Conservation (phyloP, 1,140 invertebrate genomes). For the Grapholita molesta region DNA sequence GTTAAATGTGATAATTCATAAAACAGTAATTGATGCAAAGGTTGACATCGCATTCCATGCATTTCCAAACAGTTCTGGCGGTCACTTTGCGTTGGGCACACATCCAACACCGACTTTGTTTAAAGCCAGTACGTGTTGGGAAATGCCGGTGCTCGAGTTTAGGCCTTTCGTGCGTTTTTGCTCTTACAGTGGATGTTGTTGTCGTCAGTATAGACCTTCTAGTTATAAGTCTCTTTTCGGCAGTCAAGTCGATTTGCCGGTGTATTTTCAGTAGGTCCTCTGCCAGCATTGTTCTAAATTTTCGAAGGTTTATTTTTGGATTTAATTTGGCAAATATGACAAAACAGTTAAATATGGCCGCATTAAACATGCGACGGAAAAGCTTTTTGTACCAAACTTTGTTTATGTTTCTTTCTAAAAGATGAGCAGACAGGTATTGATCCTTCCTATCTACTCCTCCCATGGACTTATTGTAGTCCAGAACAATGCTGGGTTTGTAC, state of each 20-base stretch:
- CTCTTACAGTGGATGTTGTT: neutral
- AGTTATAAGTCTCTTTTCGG: conserved; percentile 17
- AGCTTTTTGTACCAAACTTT: conserved; percentile 33
- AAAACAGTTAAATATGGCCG: conserved; percentile 29
- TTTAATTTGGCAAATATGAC: conserved; percentile 23
- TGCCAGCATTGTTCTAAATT: conserved; percentile 25
- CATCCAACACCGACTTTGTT: conserved; percentile 20
- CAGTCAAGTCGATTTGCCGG: conserved; percentile 22
- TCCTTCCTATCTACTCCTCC: conserved; percentile 40
- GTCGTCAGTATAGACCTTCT: conserved; percentile 6
- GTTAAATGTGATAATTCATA: neutral
- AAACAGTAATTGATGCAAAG: neutral
- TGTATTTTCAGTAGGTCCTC: conserved; percentile 24
- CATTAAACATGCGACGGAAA: conserved; percentile 25
- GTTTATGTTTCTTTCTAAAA: conserved; percentile 25
- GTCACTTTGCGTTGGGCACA: conserved; percentile 8
- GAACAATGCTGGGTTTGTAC: conserved; percentile 31
- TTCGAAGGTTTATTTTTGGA: conserved; percentile 20
- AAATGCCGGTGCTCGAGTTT: conserved; percentile 18
- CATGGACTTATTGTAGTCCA: conserved; percentile 42
- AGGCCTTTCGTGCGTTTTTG: neutral
- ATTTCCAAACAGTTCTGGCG: conserved; percentile 21
- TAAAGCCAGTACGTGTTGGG: conserved; percentile 19
- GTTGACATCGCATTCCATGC: conserved; percentile 23
- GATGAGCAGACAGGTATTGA: conserved; percentile 28